These are phyloP conservation scores for Microhierax caerulescens DNA, from an alignment of 2,797 vertebrate species.

Conservation along the genomic window DNA sequence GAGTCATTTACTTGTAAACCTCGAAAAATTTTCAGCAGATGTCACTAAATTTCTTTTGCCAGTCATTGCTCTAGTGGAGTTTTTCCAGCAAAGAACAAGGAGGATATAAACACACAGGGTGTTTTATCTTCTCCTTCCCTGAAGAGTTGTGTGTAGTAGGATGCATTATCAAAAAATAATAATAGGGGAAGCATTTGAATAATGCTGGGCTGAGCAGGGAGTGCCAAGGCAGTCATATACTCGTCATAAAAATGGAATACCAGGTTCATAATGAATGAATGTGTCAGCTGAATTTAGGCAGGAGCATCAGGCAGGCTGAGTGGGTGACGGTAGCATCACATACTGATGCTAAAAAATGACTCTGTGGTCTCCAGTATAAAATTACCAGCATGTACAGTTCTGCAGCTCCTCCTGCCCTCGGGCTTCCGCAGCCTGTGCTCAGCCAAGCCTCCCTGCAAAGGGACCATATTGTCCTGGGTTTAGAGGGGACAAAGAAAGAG, in stretches of 20 bases:
- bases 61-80: not conserved
- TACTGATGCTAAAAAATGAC: not conserved
- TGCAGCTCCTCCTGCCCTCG: not conserved
- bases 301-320: not conserved
- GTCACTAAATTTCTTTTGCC: not conserved
- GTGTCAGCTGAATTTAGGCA: not conserved
- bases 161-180: not conserved
- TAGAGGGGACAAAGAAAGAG: not conserved
- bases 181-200: not conserved
- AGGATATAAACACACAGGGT: not conserved
- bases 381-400: not conserved
- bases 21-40: not conserved
- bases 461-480: not conserved
- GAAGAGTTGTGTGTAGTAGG: not conserved
- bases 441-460: not conserved
- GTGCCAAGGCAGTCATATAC: not conserved
- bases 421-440: not conserved
- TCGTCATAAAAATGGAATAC: not conserved
- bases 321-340: not conserved
- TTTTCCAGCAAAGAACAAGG: not conserved
- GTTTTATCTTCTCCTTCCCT: not conserved
- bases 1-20: slow-evolving; percentile 7
- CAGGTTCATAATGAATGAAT: not conserved
- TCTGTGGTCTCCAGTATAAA: not conserved
- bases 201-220: not conserved